Evolutionary conservation across 2,888 invertebrate genomes (phyloP).

Genomic region (Thera obeliscata): DNA sequence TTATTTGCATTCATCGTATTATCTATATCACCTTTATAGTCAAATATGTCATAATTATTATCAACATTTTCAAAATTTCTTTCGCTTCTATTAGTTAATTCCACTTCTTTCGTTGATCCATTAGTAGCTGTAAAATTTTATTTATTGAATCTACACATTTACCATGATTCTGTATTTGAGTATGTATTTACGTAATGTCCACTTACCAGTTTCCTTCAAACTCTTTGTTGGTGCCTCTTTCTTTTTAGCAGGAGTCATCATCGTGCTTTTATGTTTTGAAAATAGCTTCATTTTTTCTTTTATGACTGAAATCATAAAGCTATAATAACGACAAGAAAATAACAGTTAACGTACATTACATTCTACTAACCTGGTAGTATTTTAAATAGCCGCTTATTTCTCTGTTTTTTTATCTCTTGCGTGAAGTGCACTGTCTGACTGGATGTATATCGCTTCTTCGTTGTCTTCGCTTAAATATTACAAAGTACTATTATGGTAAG

Average conservation of each 20-base stretch:
- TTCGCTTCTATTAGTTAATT: constrained; percentile 1
- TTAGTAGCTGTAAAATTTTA: neutral
- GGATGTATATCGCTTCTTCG: constrained; percentile 8
- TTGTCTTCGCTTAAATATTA: constrained; percentile 16
- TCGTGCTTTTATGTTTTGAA: neutral
- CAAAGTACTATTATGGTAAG: neutral
- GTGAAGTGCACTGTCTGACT: constrained; percentile 16
- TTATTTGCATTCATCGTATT: neutral
- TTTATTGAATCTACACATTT: neutral
- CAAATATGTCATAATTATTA: constrained; percentile 3
- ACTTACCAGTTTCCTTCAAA: constrained; percentile 11
- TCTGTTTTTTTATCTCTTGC: constrained; percentile 1
- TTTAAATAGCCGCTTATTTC: constrained; percentile 9
- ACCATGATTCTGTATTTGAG: neutral
- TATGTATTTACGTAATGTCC: neutral
- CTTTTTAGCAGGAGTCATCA: neutral
- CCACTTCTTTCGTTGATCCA: neutral
- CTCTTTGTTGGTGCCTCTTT: neutral
- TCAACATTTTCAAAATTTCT: neutral
- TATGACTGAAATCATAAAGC: constrained; percentile 8
- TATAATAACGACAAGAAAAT: neutral
- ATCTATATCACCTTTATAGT: constrained; percentile 8
- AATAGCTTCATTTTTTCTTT: constrained; percentile 9
- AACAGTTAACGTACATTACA: neutral
- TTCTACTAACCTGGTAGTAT: constrained; percentile 11